A percentile compares a stretch with the other conserved stretches of the same genome.
Conservation (phyloP, 2,113 vertebrate genomes). For the Sphaerodactylus townsendi region DNA sequence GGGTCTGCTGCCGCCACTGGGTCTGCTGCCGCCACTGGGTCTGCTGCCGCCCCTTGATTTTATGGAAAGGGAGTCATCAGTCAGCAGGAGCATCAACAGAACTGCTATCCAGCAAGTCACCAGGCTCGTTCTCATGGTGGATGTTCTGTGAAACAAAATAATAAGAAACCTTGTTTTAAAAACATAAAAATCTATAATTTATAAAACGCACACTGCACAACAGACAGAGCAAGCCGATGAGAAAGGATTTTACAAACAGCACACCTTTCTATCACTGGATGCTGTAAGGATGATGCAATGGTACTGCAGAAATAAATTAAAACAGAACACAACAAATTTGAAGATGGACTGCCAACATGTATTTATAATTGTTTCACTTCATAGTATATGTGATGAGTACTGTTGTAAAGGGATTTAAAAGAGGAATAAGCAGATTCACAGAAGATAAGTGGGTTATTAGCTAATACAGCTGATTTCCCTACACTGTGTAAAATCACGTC, state of each 20-base stretch:
- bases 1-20: not conserved
- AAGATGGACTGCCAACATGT: too few species aligned
- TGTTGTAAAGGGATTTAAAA: too few species aligned
- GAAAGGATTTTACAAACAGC: not conserved
- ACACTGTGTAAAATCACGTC: too few species aligned
- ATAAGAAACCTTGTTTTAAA: not conserved
- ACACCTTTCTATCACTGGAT: too few species aligned
- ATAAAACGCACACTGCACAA: not conserved
- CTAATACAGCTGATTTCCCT: too few species aligned
- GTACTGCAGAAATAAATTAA: not conserved
- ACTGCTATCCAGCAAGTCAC: slow-evolving; percentile 52
- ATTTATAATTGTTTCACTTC: too few species aligned
- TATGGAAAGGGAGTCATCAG: slow-evolving; percentile 55
- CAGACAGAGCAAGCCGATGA: not conserved
- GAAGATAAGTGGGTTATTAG: too few species aligned
- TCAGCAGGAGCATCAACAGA: slow-evolving; percentile 57
- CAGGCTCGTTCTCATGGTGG: slow-evolving; percentile 47
- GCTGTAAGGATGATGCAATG: not conserved
- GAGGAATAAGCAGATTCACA: too few species aligned
- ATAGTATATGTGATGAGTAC: too few species aligned
- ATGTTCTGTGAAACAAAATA: slow-evolving; percentile 12
- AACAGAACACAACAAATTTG: too few species aligned
- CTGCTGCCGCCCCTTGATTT: slow-evolving; percentile 25
- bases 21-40: not conserved
- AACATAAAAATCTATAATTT: not conserved